Evolutionary conservation across 2,797 vertebrate species (phyloP).

Genomic region (Allobates femoralis): DNA sequence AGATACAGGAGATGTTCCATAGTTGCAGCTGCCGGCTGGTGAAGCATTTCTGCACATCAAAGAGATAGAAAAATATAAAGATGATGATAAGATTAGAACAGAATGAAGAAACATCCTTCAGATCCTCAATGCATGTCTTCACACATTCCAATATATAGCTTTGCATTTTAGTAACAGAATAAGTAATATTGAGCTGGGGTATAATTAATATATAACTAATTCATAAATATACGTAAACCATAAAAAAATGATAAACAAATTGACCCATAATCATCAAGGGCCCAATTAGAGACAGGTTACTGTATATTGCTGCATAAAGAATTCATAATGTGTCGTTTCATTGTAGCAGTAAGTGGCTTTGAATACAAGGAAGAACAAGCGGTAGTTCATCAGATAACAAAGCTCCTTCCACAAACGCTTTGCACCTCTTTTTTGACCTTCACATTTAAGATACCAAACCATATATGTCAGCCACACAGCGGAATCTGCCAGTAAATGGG

Average conservation of each 20-base stretch:
- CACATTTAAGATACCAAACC: neutral
- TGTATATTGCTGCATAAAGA: neutral
- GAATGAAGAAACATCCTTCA: neutral
- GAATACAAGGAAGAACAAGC: neutral
- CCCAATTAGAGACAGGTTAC: neutral
- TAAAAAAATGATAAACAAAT: neutral
- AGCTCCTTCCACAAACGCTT: neutral
- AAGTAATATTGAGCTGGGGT: neutral
- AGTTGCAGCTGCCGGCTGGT: conserved; percentile 78
- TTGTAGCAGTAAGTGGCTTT: neutral
- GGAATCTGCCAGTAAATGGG: neutral
- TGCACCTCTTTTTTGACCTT: neutral
- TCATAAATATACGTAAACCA: no score
- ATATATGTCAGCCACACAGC: neutral
- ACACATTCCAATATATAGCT: conserved; percentile 7
- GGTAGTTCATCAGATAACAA: no score
- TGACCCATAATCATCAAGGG: neutral
- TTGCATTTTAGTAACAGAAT: conserved; percentile 2
- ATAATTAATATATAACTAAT: no score
- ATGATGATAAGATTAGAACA: conserved; percentile 23
- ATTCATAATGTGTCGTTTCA: no score
- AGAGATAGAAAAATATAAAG: conserved; percentile 33
- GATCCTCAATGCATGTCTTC: conserved; percentile 1
- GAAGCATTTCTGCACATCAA: conserved; percentile 79
- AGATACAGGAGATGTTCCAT: conserved; percentile 76